Conservation (phyloP, 2,888 invertebrate species). For the Alentia gelatinosa region DNA sequence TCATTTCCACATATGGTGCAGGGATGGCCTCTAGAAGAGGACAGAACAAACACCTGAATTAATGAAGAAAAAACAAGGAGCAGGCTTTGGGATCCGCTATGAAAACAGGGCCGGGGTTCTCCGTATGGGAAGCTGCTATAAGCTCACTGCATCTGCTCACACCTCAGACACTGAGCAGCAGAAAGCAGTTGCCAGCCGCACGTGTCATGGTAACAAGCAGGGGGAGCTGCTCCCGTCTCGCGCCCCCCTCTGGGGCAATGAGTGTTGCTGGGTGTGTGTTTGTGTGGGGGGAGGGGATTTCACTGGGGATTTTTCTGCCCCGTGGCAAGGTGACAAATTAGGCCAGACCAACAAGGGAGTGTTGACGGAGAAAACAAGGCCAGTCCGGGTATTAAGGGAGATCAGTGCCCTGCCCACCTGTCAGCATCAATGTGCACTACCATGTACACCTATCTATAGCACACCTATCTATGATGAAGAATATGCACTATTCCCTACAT, state of each 20-base stretch:
- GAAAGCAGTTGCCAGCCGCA: not conserved
- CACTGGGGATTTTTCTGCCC: not conserved
- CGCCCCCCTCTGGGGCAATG: not conserved
- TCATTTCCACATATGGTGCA: too few relatives aligned
- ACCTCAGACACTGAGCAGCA: not conserved
- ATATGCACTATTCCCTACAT: too few relatives aligned
- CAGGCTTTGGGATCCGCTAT: too few relatives aligned
- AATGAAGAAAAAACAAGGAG: too few relatives aligned
- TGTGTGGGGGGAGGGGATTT: not conserved
- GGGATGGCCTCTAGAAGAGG: too few relatives aligned
- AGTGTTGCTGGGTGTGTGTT: not conserved
- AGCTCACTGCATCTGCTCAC: too few relatives aligned
- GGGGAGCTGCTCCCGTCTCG: not conserved
- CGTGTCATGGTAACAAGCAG: not conserved
- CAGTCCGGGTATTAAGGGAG: not conserved
- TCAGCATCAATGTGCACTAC: not conserved
- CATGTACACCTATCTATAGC: too few relatives aligned
- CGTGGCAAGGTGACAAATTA: conserved; percentile 43
- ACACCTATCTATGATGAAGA: too few relatives aligned
- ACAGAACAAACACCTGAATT: too few relatives aligned
- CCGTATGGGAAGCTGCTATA: too few relatives aligned
- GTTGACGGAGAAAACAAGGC: conserved; percentile 31
- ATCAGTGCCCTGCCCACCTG: not conserved
- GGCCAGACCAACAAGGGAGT: conserved; percentile 31
- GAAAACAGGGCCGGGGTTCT: too few relatives aligned